A percentile compares a stretch with the other conserved stretches of the same genome.
Evolutionary conservation across 1,140 invertebrate species (phyloP).

Genomic region (Trissolcus basalis): DNA sequence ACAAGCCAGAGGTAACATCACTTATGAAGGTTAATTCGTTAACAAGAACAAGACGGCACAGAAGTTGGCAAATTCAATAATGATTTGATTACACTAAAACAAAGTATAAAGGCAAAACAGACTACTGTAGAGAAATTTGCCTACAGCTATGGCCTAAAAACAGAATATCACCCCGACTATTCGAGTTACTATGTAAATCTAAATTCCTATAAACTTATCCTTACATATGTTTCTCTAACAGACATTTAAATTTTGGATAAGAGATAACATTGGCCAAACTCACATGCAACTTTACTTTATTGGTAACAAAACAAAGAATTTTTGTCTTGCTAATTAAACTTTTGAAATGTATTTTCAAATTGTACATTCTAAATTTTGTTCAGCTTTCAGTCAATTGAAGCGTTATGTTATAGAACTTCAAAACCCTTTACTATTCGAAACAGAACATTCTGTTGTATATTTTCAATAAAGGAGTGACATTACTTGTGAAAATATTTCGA

Average conservation of each 20-base stretch:
- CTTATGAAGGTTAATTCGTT: conserved; percentile 37
- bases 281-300: not conserved
- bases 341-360: too few species aligned
- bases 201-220: conserved; percentile 50
- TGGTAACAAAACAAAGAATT: too few species aligned
- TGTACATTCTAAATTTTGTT: too few species aligned
- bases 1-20: conserved; percentile 76
- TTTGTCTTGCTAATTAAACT: too few species aligned
- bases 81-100: conserved; percentile 52
- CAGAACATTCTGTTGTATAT: too few species aligned
- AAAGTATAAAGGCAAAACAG: conserved; percentile 45
- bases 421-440: too few species aligned
- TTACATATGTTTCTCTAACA: conserved; percentile 42
- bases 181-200: conserved; percentile 49
- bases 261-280: conserved; percentile 30
- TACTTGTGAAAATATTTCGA: too few species aligned
- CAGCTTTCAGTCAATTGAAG: too few species aligned
- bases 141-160: conserved; percentile 33
- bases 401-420: too few species aligned
- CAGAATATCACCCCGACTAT: conserved; percentile 38
- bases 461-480: too few species aligned
- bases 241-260: conserved; percentile 52
- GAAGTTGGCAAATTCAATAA: conserved; percentile 55
- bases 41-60: conserved; percentile 30
- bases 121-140: conserved; percentile 41